A percentile compares a stretch with the other conserved stretches of the same genome.
These are phyloP conservation scores for Trachelipus rathkii DNA, from an alignment of 1,140 invertebrate genomes.

Conservation along the genomic window DNA sequence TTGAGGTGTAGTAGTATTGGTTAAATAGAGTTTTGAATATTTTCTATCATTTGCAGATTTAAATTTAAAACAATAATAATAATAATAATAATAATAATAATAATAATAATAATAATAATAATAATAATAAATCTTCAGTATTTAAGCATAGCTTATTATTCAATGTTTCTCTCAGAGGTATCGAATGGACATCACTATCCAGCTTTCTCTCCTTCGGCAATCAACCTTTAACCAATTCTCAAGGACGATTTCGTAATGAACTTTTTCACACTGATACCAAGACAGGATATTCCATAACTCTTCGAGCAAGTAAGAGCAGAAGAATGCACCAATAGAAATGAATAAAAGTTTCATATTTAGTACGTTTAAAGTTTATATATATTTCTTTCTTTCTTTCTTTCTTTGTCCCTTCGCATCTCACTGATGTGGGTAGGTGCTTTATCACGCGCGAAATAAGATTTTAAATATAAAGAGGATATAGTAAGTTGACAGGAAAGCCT, in stretches of 20 bases:
- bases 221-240: slow-evolving; percentile 46
- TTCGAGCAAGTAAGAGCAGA: slow-evolving; percentile 55
- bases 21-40: too few relatives aligned
- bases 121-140: too few relatives aligned
- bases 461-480: too few relatives aligned
- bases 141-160: neutral
- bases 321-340: slow-evolving; percentile 59
- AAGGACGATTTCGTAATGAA: slow-evolving; percentile 58
- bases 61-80: too few relatives aligned
- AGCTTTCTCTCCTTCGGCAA: slow-evolving; percentile 58
- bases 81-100: too few relatives aligned
- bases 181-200: slow-evolving; percentile 60
- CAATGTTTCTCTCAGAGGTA: slow-evolving; percentile 55
- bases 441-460: too few relatives aligned
- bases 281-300: slow-evolving; percentile 52
- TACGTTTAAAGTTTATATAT: slow-evolving; percentile 46
- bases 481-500: too few relatives aligned
- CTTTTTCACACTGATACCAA: slow-evolving; percentile 57
- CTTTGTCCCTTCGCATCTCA: too few relatives aligned
- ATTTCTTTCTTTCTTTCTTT: too few relatives aligned
- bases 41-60: neutral
- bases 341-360: slow-evolving; percentile 59
- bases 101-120: too few relatives aligned
- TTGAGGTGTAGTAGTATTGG: too few relatives aligned
- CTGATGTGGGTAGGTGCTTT: too few relatives aligned